Percentiles rank a stretch among this genome's conserved stretches.
phyloP scores from a whole-genome alignment of 2,113 vertebrate species.

The Andinoacara biseriatus region DNA sequence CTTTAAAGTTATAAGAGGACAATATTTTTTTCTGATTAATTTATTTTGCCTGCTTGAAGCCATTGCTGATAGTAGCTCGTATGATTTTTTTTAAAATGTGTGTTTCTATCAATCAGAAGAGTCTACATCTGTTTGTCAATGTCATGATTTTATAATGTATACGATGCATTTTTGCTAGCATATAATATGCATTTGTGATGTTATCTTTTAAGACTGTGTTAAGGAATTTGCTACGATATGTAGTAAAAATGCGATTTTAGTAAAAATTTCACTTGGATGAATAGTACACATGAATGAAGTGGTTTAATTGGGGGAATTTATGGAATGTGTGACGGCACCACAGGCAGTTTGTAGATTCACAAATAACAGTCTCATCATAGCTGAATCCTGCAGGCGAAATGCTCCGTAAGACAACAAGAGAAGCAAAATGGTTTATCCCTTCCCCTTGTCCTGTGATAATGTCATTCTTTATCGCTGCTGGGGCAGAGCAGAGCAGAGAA shows the following conservation, averaged over 20 bases:
- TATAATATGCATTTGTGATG: too few species aligned
- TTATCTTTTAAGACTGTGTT: neutral
- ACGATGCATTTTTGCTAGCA: too few species aligned
- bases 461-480: neutral
- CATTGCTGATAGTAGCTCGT: neutral
- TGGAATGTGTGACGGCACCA: neutral
- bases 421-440: neutral
- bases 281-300: neutral
- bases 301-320: neutral
- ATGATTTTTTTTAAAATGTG: neutral
- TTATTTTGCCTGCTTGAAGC: neutral
- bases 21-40: neutral
- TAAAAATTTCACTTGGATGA: neutral
- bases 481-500: constrained; percentile 46
- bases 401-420: neutral
- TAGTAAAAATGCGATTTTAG: neutral
- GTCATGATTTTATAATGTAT: neutral
- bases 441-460: neutral
- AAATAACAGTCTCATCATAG: neutral
- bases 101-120: neutral
- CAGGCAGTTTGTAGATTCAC: neutral
- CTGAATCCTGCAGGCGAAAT: neutral
- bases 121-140: neutral
- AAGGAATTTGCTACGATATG: neutral
- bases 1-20: neutral